Percentiles rank a stretch among this genome's conserved stretches.
Conservation (phyloP, 2,888 invertebrate species). For the Nezara viridula region DNA sequence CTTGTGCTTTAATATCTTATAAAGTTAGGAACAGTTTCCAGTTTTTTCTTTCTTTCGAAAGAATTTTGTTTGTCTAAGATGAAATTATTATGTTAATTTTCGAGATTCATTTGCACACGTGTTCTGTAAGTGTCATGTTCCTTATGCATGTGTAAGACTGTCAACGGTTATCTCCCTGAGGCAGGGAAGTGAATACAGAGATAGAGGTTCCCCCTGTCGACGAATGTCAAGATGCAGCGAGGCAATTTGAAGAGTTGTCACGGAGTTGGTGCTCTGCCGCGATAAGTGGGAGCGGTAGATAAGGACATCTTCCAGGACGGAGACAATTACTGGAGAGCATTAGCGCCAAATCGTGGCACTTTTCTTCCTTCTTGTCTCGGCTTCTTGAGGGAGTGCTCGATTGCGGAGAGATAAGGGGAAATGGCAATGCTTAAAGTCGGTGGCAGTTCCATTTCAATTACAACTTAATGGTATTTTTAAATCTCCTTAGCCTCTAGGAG, state of each 20-base stretch:
- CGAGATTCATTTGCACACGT: not conserved
- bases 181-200: not conserved
- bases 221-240: not conserved
- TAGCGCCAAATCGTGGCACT: conserved; percentile 5
- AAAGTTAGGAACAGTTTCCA: too few relatives aligned
- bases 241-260: conserved; percentile 30
- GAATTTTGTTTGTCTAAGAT: not conserved
- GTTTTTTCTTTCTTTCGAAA: too few relatives aligned
- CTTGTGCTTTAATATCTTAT: too few relatives aligned
- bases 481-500: not conserved
- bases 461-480: not conserved
- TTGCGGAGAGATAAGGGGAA: not conserved
- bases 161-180: not conserved
- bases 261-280: not conserved
- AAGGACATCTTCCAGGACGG: not conserved
- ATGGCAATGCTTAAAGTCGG: not conserved
- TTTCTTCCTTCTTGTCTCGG: conserved; percentile 20
- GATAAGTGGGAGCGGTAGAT: conserved; percentile 30
- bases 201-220: not conserved
- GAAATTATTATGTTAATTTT: not conserved
- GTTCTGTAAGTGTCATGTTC: not conserved
- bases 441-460: not conserved
- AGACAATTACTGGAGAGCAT: conserved; percentile 12
- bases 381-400: not conserved
- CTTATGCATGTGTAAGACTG: not conserved